Percentiles rank a stretch among this genome's conserved stretches.
phyloP scores from a whole-genome alignment of 2,888 invertebrate species.

The Oscheius onirici region DNA sequence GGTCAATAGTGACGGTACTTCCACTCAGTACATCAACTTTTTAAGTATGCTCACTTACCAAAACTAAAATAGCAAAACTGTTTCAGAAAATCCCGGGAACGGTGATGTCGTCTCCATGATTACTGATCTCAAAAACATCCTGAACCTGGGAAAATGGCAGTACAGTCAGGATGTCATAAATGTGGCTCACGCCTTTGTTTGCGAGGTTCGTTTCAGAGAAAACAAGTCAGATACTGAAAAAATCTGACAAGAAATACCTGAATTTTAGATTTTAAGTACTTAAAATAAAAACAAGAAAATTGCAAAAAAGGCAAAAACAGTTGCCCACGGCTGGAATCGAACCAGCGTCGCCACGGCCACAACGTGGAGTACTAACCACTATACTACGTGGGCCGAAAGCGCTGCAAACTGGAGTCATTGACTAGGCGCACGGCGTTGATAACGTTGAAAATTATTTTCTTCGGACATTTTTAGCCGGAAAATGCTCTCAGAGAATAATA shows the following conservation, averaged over 20 bases:
- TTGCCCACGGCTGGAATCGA: slow-evolving; percentile 10
- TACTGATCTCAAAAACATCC: background rate
- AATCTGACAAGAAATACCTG: background rate
- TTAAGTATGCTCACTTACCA: background rate
- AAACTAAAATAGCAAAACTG: background rate
- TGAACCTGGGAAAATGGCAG: slow-evolving; percentile 13
- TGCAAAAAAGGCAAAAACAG: background rate
- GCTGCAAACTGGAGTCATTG: background rate
- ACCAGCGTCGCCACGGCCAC: slow-evolving; percentile 65
- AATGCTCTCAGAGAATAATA: background rate
- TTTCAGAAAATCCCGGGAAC: background rate
- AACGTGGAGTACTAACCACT: slow-evolving; percentile 68
- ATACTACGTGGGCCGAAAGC: slow-evolving; percentile 49
- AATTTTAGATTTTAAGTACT: background rate
- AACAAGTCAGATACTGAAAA: background rate
- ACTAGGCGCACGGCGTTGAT: background rate
- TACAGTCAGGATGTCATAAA: background rate
- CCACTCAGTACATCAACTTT: background rate
- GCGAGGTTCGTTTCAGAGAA: background rate
- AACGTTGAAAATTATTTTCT: background rate
- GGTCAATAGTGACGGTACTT: background rate
- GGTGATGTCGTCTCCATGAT: background rate
- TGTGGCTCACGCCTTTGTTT: background rate
- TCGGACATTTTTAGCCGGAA: background rate
- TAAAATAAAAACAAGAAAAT: background rate